A percentile compares a stretch with the other conserved stretches of the same genome.
phyloP scores from a whole-genome alignment of 1,140 invertebrate genomes.

The Lutraria rhynchaena region DNA sequence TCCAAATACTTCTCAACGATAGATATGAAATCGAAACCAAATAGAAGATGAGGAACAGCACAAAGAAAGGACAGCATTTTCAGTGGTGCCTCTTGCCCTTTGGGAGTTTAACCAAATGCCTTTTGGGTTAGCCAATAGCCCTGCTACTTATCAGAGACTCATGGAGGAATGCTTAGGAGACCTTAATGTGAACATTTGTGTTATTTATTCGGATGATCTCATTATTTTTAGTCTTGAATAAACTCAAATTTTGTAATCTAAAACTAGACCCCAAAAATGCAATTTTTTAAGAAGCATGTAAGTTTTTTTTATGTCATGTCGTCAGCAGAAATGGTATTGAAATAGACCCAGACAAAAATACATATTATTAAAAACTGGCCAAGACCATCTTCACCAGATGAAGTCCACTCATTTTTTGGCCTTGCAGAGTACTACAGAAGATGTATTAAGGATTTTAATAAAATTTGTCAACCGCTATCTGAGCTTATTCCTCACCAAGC shows the following conservation, averaged over 20 bases:
- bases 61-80: not conserved
- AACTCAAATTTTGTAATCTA: not conserved
- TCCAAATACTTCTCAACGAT: too few species aligned
- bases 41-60: too few species aligned
- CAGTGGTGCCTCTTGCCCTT: not conserved
- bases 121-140: too few species aligned
- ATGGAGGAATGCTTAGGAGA: too few species aligned
- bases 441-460: not conserved
- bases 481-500: not conserved
- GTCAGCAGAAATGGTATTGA: constrained; percentile 43
- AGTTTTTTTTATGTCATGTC: constrained; percentile 45
- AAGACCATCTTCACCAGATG: constrained; percentile 11
- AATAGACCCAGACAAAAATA: constrained; percentile 34
- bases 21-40: not conserved
- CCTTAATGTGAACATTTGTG: not conserved
- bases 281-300: constrained; percentile 9
- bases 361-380: constrained; percentile 33
- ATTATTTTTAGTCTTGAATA: not conserved
- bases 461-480: not conserved
- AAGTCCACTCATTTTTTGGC: not conserved
- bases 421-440: constrained; percentile 1
- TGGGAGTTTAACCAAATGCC: not conserved
- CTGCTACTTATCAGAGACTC: constrained; percentile 8
- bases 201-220: constrained; percentile 13
- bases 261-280: not conserved